These are phyloP conservation scores for Anoplophora glabripennis DNA, from an alignment of 1,140 invertebrate species.

Conservation along the genomic window DNA sequence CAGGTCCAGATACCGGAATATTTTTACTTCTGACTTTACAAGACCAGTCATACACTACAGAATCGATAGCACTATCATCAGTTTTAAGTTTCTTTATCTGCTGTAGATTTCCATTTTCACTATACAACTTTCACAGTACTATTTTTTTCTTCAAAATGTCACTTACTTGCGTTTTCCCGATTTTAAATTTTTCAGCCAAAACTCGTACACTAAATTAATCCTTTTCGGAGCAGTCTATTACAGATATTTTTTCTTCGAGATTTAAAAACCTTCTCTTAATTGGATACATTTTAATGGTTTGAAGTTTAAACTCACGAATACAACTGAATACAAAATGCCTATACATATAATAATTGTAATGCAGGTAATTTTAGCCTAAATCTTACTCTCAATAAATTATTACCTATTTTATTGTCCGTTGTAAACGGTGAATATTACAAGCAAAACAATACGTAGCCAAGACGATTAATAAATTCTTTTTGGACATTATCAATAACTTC, in stretches of 20 bases:
- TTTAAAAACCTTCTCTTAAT: too few species aligned
- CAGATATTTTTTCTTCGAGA: conserved; percentile 8
- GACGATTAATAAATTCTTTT: too few species aligned
- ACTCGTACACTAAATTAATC: conserved; percentile 8
- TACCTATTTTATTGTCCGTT: too few species aligned
- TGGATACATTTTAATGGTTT: too few species aligned
- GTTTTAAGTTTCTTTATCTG: conserved; percentile 9
- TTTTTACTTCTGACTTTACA: conserved; percentile 3
- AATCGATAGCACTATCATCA: conserved; percentile 1
- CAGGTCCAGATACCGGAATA: conserved; percentile 17
- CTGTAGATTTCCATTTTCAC: conserved; percentile 6
- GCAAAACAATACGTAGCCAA: too few species aligned
- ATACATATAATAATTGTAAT: too few species aligned
- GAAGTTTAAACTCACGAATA: too few species aligned
- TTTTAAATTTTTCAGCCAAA: conserved; percentile 14
- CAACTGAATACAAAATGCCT: too few species aligned
- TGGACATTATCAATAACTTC: too few species aligned
- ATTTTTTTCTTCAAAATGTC: conserved; percentile 17
- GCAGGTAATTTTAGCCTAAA: too few species aligned
- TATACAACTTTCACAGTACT: conserved; percentile 1
- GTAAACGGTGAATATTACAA: too few species aligned
- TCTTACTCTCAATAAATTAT: too few species aligned
- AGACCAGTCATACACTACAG: conserved; percentile 17
- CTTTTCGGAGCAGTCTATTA: conserved; percentile 9
- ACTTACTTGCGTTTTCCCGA: conserved; percentile 13